These are phyloP conservation scores for Gouania willdenowi DNA, from an alignment of 2,797 vertebrate species.

Conservation along the genomic window DNA sequence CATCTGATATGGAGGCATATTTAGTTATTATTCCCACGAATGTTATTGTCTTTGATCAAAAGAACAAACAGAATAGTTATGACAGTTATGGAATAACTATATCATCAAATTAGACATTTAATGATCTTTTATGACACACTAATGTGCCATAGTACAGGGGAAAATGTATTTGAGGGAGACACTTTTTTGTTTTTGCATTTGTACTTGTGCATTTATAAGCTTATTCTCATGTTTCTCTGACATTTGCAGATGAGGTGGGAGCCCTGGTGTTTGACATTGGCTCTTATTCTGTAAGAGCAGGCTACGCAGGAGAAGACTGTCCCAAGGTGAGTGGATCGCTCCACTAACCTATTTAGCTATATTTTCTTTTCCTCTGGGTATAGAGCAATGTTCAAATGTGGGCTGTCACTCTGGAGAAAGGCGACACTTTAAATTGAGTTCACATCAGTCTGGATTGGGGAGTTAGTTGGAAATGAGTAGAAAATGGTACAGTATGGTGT, in stretches of 20 bases:
- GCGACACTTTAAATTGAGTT: conserved; percentile 37
- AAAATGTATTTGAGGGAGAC: too few species aligned
- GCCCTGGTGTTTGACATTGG: conserved; percentile 98
- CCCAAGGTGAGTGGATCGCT: conserved; percentile 84
- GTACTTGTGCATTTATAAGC: too few species aligned
- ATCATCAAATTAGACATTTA: too few species aligned
- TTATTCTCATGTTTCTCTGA: neutral
- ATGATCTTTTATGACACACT: too few species aligned
- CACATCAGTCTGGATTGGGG: conserved; percentile 26
- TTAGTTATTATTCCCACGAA: too few species aligned
- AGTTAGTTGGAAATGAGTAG: neutral
- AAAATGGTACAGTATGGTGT: too few species aligned
- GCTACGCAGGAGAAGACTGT: conserved; percentile 98
- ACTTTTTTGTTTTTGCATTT: too few species aligned
- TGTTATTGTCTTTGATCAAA: too few species aligned
- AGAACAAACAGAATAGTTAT: too few species aligned
- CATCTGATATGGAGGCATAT: too few species aligned
- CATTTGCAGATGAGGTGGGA: conserved; percentile 91
- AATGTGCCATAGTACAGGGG: too few species aligned
- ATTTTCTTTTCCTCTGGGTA: conserved; percentile 36
- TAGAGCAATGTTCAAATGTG: conserved; percentile 51
- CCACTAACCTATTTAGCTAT: conserved; percentile 51
- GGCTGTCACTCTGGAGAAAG: conserved; percentile 49
- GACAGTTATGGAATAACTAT: too few species aligned
- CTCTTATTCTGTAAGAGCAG: conserved; percentile 95